Evolutionary conservation across 2,113 vertebrate species (phyloP), one percentile per base, ranked within the genome.

Genomic region (Xiphophorus couchianus): DNA sequence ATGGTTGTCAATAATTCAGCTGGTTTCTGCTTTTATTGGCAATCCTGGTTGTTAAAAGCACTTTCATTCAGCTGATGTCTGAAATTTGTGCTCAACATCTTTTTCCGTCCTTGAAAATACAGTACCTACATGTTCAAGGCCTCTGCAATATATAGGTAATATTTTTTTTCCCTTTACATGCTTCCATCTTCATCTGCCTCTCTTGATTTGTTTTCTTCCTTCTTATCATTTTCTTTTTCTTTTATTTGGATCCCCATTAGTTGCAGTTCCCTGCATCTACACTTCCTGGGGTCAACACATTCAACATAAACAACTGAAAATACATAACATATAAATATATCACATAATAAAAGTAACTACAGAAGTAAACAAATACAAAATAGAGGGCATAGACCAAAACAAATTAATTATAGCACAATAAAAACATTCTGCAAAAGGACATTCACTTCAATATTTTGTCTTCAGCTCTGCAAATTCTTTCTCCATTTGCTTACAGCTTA

Each of bases 101-200:
- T 62, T 69, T 79, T 83, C 82, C 80, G 82, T 86, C 83, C 83
- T 86, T 89, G 69, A 84, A 81, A 66, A 74, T 69, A 71, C 4
- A 48, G 17, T 48, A 54, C 35, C 39, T 71, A 74, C 71, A 69
- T 68, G 67, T 69, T 84, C 14, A 37, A 63, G 67, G 27, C 62
- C 69, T 54, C 62, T 48, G 44, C 17, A 48, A 48, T 17, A 48
- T 42, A 42, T 42, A 42, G 13, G 13, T 42, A 14, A 42, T 14
- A 14, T 35, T 42, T 14, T 39, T 14, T 42, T 42, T 15, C 4
- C 14, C 13, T 48, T 48, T 17, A 19, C 44, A 12, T 63, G 1
- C 62, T n/a, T 14, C 29, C 29, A 27, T 77, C 28, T 33, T 29
- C 19, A n/a, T 13, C 48, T 69, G 12, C n/a, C 12, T 61, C 8